These are phyloP conservation scores for Dexiosoma caninum DNA, from an alignment of 2,888 invertebrate species.

Conservation along the genomic window DNA sequence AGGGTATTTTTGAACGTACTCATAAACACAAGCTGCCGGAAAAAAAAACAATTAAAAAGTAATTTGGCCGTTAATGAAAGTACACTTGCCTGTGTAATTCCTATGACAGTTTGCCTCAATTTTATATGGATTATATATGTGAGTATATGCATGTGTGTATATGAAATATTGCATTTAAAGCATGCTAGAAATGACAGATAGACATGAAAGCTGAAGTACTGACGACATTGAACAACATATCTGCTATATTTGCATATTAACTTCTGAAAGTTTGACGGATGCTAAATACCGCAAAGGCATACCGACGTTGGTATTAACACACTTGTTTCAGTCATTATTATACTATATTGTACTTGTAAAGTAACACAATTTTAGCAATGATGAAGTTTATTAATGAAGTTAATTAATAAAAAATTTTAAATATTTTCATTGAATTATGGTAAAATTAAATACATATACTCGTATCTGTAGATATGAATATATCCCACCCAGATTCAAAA, in stretches of 20 bases:
- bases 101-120: background rate
- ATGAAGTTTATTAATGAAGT: too few species aligned
- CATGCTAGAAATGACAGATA: background rate
- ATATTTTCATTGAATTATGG: too few species aligned
- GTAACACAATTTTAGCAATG: conserved; percentile 15
- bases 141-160: background rate
- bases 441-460: too few species aligned
- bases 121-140: background rate
- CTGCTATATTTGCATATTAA: background rate
- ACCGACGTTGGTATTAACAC: conserved; percentile 3
- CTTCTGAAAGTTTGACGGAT: background rate
- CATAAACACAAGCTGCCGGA: conserved; percentile 9
- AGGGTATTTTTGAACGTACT: too few species aligned
- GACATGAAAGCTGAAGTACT: background rate
- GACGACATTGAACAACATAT: background rate
- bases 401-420: too few species aligned
- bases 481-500: too few species aligned
- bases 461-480: too few species aligned
- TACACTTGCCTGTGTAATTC: background rate
- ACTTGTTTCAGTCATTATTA: conserved; percentile 24
- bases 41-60: conserved; percentile 40
- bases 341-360: conserved; percentile 9
- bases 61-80: conserved; percentile 36
- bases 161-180: background rate
- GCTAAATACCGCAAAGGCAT: conserved; percentile 18